Base-by-base conservation (phyloP, 2,888 invertebrate genomes). In the Diadegma fenestrale region DNA sequence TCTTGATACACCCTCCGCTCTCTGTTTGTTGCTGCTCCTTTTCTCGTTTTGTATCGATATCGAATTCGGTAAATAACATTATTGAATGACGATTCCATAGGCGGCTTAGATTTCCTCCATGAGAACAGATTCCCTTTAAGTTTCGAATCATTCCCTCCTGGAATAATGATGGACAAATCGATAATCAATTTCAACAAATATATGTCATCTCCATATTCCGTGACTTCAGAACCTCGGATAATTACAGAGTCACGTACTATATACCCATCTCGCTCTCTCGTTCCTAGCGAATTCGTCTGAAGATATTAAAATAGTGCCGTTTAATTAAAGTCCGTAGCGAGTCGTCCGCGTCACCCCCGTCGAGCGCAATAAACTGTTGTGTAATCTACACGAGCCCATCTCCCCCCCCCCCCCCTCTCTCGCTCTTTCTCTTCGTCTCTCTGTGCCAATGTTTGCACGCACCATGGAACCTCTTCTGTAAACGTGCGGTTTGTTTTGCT, bases 291-390 rank as follows among this genome's bases (percentile, higher is more conserved):
- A 84, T 85, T 82, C 78, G 79, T 85, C 85, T 82, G 85, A 69
- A 82, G 83, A 87, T 88, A 88, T 88, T 87, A 87, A 90, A 88
- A 89, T 87, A 84, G 83, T 85, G 88, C 82, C 84, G 86, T 87
- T 89, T 89, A 90, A 91, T 89, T 90, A 90, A 89, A 88, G 88
- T 78, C 80, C 81, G 72, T 63, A 64, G 58, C 75, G 82, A 82
- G 76, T 82, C 82, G 84, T 78, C 80, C 61, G 58, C 73, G 80
- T 72, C 75, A 48, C 79, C 76, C 82, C 61, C 85, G 80, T 85
- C 80, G 82, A 71, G 77, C 66, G 85, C 82, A 85, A 85, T 85
- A 85, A 85, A 85, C 85, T 80, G 85, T 85, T 85, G 85, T 85
- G 85, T 82, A 85, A 85, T 85, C 85, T 85, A 82, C 80, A 80